Base-by-base conservation (phyloP, 2,888 invertebrate genomes). In the Coelopa pilipes region DNA sequence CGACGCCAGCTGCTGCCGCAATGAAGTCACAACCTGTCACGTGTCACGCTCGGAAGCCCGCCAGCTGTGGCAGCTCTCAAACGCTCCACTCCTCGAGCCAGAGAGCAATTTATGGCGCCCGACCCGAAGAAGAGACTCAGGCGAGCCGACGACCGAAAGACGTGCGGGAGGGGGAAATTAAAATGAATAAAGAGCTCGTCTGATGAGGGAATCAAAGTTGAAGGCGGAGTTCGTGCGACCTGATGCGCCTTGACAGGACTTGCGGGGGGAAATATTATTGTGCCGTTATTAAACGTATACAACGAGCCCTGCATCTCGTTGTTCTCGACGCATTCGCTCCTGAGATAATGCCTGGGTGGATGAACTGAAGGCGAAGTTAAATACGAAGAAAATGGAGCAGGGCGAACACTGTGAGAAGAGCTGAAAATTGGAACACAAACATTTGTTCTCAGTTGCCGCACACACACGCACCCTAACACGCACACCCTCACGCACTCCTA, bases 41-140 rank as follows among this genome's bases (percentile, higher is more conserved):
- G 34, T 34, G 34, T 34, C 47, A 65, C 46, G 65, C 65, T 65
- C 46, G 46, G 46, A 47, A 46, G 65, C 46, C 19, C 7, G 46
- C 17, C 65, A 65, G 65, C 65, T 65, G 65, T 65, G 65, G n/a
- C 65, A 65, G 17, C 65, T 65, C 46, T 65, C 19, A 65, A 46
- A 47, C 46, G 46, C 46, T 45, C 34, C 34, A 65, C 19, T 65
- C 46, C 17, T 65, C 34, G 34, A 34, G 17, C 13, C 15, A 46
- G 46, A n/a, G 17, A n/a, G 46, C 47, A 65, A 46, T 65, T 17
- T 65, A 65, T 65, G 57, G 24, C 57, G 34, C 57, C 17, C 19
- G 55, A n/a, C 9, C 11, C 34, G 7, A 34, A 34, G 34, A 34
- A 34, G 34, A 34, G 7, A 34, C n/a, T n/a, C n/a, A n/a, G n/a